Evolutionary conservation across 2,113 vertebrate species (phyloP).

Genomic region (Rhinolophus ferrumequinum): DNA sequence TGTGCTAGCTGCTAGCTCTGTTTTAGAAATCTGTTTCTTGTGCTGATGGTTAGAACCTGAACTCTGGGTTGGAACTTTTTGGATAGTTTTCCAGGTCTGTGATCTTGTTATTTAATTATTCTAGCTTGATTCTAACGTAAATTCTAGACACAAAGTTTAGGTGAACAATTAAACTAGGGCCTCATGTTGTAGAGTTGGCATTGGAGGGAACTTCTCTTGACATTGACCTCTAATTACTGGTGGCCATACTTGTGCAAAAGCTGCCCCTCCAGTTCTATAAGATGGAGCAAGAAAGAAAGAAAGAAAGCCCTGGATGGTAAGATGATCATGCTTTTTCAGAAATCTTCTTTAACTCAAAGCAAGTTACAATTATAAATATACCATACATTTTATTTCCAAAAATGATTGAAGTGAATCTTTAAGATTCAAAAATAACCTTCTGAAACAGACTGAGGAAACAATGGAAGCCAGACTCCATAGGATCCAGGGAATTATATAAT

Average conservation of each 20-base stretch:
- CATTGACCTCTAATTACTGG: neutral
- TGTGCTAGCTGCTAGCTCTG: neutral
- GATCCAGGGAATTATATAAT: neutral
- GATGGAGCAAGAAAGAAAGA: neutral
- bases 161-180: neutral
- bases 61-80: neutral
- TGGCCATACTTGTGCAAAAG: neutral
- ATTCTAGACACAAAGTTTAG: slow-evolving; percentile 22
- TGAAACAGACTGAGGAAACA: neutral
- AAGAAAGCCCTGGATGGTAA: neutral
- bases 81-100: neutral
- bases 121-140: neutral
- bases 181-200: neutral
- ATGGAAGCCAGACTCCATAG: neutral
- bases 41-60: neutral
- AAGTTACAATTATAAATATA: neutral
- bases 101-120: neutral
- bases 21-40: neutral
- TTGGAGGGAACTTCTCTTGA: neutral
- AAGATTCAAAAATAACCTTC: neutral
- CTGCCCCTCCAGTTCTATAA: neutral
- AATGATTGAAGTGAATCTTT: slow-evolving; percentile 11
- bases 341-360: slow-evolving; percentile 34
- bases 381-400: neutral
- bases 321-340: neutral